phyloP scores from a whole-genome alignment of 1,140 invertebrate species.

The Sitophilus oryzae region DNA sequence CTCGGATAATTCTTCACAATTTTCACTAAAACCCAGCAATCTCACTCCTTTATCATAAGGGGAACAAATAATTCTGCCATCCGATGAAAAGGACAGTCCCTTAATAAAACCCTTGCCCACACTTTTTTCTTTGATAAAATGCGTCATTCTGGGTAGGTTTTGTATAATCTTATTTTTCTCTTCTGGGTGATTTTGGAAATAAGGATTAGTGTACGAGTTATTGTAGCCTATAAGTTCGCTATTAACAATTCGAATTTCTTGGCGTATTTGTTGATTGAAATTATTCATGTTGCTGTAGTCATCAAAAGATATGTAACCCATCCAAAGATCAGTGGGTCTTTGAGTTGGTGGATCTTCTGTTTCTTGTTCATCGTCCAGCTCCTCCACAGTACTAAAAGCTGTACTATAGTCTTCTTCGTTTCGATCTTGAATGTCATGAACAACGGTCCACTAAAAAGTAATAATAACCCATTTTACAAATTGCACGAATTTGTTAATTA shows the following conservation, averaged over 20 bases:
- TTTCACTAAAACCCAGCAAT: conserved; percentile 69
- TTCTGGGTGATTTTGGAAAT: conserved; percentile 32
- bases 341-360: conserved; percentile 25
- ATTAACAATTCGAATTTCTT: conserved; percentile 34
- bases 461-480: too few relatives aligned
- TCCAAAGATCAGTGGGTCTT: conserved; percentile 38
- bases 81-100: conserved; percentile 82
- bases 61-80: conserved; percentile 83
- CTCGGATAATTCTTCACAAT: conserved; percentile 73
- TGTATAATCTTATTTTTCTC: conserved; percentile 42
- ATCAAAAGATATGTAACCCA: conserved; percentile 36
- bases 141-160: conserved; percentile 72
- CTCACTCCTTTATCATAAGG: conserved; percentile 81
- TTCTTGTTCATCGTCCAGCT: conserved; percentile 30
- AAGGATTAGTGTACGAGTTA: conserved; percentile 28
- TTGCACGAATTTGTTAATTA: too few relatives aligned
- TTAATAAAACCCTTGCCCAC: conserved; percentile 81
- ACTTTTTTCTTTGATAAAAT: conserved; percentile 82
- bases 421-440: conserved; percentile 84
- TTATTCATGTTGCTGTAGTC: conserved; percentile 11
- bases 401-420: conserved; percentile 47
- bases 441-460: conserved; percentile 74
- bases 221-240: conserved; percentile 33
- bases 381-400: conserved; percentile 35
- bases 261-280: neutral